Evolutionary conservation across 2,888 invertebrate genomes (phyloP), one percentile per base, ranked within the genome.

Genomic region (Peribatodes rhomboidaria): DNA sequence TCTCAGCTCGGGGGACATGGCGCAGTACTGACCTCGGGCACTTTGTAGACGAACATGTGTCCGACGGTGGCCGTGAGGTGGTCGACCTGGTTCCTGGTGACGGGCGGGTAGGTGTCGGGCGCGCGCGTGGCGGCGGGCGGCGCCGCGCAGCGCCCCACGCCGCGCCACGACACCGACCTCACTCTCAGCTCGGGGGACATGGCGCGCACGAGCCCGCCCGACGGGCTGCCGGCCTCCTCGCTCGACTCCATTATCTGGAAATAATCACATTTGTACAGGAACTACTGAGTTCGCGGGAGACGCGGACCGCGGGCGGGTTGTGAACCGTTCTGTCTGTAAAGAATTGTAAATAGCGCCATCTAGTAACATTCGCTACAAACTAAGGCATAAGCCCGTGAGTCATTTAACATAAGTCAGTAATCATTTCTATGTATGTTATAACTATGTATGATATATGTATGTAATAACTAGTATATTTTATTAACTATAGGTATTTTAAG

Each of bases 51-150:
- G 39, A 98, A 94, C 75, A 98, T 92, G 78, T 97, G 96, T 20
- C 98, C 98, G 14, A 96, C 96, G 2, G 96, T 96, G 46, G 97
- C 97, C 68, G 96, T 96, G 61, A 98, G 94, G 67, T 95, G 95
- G 90, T 98, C 97, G 27, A 98, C 96, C 80, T 97, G 97, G 90
- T 98, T 98, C 68, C 97, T 94, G 2, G 97, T 94, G 76, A 96
- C 94, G 2, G 98, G 98, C 61, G 96, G 95, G 80, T 94, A 95
- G 72, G 97, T 97, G 77, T 94, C 94, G 39, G 94, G 94, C 4
- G 95, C 91, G 27, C 89, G 89, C 49, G 94, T 92, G 65, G 93
- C 91, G 63, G 92, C 8, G 89, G 86, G 50, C 88, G 90, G 59
- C 9, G 65, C 68, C 1, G 68, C 64, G 53, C 73, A 57, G 0